These are phyloP conservation scores for Caloenas nicobarica DNA, from an alignment of 2,113 vertebrate species.

Conservation along the genomic window DNA sequence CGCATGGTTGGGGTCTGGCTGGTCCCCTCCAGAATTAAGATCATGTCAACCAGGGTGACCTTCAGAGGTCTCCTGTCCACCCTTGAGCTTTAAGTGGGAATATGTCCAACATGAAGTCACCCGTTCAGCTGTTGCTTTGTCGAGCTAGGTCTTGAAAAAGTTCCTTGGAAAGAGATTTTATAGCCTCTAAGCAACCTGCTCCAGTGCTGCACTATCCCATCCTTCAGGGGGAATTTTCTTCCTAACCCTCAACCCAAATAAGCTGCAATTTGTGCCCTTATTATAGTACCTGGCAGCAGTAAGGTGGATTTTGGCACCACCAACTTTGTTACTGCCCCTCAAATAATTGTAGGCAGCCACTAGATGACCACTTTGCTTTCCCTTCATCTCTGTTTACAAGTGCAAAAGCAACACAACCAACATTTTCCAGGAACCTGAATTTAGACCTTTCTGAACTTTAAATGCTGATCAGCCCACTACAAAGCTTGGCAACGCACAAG, in stretches of 20 bases:
- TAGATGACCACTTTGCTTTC: background rate
- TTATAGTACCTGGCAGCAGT: background rate
- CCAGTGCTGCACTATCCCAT: background rate
- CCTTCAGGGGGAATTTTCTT: background rate
- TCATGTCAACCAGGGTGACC: background rate
- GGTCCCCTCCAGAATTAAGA: background rate
- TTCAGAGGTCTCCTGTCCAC: background rate
- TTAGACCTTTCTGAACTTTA: background rate
- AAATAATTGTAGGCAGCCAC: background rate
- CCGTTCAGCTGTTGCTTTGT: background rate
- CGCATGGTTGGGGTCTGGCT: background rate
- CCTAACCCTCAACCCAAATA: background rate
- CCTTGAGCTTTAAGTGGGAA: background rate
- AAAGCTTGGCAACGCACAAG: background rate
- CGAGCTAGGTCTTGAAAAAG: background rate
- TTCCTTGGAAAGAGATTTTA: background rate
- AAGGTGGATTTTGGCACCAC: background rate
- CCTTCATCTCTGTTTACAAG: background rate
- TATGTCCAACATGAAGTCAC: background rate
- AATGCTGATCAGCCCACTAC: fast-evolving
- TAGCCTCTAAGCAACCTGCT: background rate
- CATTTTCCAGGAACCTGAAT: background rate
- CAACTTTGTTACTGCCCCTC: background rate
- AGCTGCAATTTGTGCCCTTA: background rate
- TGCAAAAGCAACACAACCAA: background rate